Percentiles rank a stretch among this genome's conserved stretches.
phyloP scores from a whole-genome alignment of 2,888 invertebrate species.

The Cephus nigrinus region DNA sequence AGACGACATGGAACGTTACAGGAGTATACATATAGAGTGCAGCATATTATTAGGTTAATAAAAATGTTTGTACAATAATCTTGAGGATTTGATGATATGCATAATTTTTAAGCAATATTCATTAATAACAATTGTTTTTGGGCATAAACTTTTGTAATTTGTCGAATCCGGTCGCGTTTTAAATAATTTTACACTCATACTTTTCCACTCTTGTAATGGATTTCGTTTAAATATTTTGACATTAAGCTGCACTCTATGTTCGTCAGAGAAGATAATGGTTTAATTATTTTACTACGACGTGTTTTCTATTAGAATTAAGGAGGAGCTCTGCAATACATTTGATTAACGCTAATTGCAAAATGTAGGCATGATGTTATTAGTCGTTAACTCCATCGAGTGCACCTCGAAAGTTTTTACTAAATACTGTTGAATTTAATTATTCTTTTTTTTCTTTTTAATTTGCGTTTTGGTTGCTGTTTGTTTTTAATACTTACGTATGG shows the following conservation, averaged over 20 bases:
- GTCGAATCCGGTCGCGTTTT: background rate
- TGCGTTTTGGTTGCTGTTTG: background rate
- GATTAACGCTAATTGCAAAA: background rate
- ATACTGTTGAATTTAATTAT: background rate
- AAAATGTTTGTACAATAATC: background rate
- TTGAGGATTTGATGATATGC: background rate
- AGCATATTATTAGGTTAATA: background rate
- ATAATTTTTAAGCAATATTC: background rate
- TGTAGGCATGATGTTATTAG: background rate
- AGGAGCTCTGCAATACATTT: background rate
- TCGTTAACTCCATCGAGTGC: background rate
- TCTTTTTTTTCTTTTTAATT: background rate
- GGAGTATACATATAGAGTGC: background rate
- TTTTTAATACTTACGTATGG: slow-evolving; percentile 71
- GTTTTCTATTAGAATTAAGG: background rate
- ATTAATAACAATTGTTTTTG: background rate
- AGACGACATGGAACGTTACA: background rate
- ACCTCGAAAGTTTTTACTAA: background rate
- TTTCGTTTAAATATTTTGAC: background rate
- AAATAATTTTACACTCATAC: background rate
- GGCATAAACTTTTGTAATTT: background rate
- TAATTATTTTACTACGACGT: background rate
- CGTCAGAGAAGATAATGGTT: background rate
- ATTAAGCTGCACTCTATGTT: background rate
- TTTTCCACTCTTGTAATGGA: background rate